These are phyloP conservation scores for Netelia melanura DNA, from an alignment of 2,888 invertebrate species.

Conservation along the genomic window DNA sequence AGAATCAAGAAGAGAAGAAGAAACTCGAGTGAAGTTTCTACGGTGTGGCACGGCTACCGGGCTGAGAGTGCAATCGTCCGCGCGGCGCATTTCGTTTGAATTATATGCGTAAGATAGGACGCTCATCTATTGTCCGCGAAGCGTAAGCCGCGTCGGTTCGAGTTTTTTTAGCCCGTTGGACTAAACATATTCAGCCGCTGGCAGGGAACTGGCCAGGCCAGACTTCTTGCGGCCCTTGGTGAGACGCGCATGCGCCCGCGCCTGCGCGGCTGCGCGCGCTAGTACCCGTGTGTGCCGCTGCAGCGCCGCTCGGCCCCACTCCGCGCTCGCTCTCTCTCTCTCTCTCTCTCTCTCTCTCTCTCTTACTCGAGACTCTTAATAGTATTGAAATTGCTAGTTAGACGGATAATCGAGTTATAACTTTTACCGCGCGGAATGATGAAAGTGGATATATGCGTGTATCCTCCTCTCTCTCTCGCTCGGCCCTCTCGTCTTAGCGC, in stretches of 20 bases:
- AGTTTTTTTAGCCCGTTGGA: conserved; percentile 73
- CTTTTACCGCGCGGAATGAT: conserved; percentile 78
- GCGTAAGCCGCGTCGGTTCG: conserved; percentile 50
- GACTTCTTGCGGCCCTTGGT: conserved; percentile 46
- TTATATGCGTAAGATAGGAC: conserved; percentile 76
- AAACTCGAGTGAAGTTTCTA: conserved; percentile 28
- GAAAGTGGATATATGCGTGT: conserved; percentile 65
- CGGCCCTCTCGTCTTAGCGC: conserved; percentile 21
- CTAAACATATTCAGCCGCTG: conserved; percentile 74
- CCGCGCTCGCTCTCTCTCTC: neutral
- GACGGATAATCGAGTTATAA: conserved; percentile 83
- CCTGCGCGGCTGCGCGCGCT: neutral
- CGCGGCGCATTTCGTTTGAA: conserved; percentile 77
- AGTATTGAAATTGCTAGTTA: conserved; percentile 84
- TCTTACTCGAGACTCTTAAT: conserved; percentile 75
- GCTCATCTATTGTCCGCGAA: conserved; percentile 77
- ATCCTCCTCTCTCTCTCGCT: conserved; percentile 16
- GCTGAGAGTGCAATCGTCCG: conserved; percentile 74
- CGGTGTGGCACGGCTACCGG: conserved; percentile 73
- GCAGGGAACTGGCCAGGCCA: neutral
- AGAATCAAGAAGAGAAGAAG: conserved; percentile 7
- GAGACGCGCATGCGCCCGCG: conserved; percentile 11
- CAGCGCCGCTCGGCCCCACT: conserved; percentile 65
- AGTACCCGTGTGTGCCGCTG: conserved; percentile 4
- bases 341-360: too few relatives aligned